Evolutionary conservation across 2,888 invertebrate species (phyloP), one percentile per base, ranked within the genome.

Genomic region (Aradus depressus): DNA sequence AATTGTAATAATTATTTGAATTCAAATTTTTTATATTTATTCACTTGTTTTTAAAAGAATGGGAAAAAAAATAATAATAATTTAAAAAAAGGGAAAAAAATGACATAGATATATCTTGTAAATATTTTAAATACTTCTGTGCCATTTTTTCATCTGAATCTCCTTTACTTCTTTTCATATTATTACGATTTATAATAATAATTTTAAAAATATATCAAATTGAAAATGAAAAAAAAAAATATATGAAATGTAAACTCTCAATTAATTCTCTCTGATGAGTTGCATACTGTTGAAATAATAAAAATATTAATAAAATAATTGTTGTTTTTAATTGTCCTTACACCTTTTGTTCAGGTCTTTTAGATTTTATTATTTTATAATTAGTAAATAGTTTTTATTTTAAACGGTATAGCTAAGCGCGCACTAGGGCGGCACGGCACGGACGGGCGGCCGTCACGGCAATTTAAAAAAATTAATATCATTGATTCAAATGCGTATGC

Each of bases 241-340:
- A 48, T 53, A 50, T 54, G 48, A 44, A 53, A 52, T 57, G 55
- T 55, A 52, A 55, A 58, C 56, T 59, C 57, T 51, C 55, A 52
- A 50, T 34, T 57, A 52, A 49, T 57, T 52, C 53, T 55, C 54
- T 53, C 57, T 58, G 57, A 55, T 58, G 58, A 59, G 59, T 59
- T 59, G 54, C 53, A 56, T 56, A 57, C 56, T 59, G 59, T 59
- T 59, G 56, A 58, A 56, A 59, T 54, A 59, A 59, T 59, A 56
- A 59, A 59, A 51, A 51, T 44, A 54, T 53, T 45, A 41, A 41
- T 49, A 49, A 49, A 43, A 50, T 34, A 50, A 38, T 34, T 6
- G 18, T 34, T 6, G 18, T 34, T 31, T 16, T 16, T 16, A 34
- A 34, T 4, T 34, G 14, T 16, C 8, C 18, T 6, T 34, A 4